Evolutionary conservation across 1,140 invertebrate species (phyloP).

Genomic region (Drosophila sturtevanti): DNA sequence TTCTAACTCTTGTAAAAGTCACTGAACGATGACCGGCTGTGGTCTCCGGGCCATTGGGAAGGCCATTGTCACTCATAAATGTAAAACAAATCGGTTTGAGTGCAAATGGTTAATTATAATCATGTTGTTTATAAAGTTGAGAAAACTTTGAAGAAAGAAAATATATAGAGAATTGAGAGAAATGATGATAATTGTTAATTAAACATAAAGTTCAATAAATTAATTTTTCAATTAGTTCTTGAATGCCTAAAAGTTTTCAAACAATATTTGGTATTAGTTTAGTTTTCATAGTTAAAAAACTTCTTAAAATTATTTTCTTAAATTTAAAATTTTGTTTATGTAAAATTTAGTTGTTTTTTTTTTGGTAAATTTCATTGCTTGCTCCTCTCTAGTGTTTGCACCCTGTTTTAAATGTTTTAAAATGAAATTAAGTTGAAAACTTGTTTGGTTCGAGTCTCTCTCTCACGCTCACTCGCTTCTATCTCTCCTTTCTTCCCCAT

Average conservation of each 20-base stretch:
- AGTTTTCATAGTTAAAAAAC: neutral
- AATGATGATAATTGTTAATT: conserved; percentile 5
- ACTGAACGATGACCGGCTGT: conserved; percentile 1
- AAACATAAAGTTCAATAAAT: conserved; percentile 2
- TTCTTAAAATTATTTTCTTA: neutral
- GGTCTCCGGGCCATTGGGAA: neutral
- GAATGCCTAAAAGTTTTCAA: neutral
- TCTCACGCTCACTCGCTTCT: too few relatives aligned
- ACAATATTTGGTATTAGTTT: neutral
- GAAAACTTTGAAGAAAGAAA: neutral
- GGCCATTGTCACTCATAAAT: conserved; percentile 58
- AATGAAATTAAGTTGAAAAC: neutral
- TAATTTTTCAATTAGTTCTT: neutral
- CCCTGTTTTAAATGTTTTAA: neutral
- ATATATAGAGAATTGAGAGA: neutral
- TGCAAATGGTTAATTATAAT: conserved; percentile 16
- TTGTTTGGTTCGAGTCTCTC: neutral
- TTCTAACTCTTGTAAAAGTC: conserved; percentile 43
- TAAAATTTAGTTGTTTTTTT: too few relatives aligned
- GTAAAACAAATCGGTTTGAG: conserved; percentile 46
- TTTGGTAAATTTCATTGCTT: too few relatives aligned
- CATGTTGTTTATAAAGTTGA: conserved; percentile 26
- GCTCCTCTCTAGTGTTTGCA: too few relatives aligned
- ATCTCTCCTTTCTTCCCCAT: neutral
- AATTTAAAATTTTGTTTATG: neutral